These are phyloP conservation scores for Lagria hirta DNA, from an alignment of 2,888 invertebrate species.

Conservation along the genomic window DNA sequence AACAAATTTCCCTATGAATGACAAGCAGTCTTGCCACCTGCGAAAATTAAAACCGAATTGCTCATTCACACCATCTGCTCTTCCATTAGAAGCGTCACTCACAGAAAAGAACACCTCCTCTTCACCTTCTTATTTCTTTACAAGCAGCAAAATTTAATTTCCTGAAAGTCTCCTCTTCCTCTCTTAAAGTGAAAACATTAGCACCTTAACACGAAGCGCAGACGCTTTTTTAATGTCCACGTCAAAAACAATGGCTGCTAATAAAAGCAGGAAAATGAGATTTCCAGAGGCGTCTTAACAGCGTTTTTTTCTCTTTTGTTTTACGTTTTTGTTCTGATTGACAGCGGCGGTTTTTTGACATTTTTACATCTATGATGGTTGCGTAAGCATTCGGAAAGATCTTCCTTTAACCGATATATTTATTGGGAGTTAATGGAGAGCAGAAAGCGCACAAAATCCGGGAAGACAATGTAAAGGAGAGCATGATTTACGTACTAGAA, in stretches of 20 bases:
- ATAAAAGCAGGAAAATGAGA: constrained; percentile 42
- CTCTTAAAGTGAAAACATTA: constrained; percentile 54
- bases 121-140: constrained; percentile 55
- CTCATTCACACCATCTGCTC: constrained; percentile 56
- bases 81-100: constrained; percentile 54
- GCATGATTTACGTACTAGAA: no score
- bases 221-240: constrained; percentile 48
- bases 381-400: no score
- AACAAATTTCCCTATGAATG: constrained; percentile 46
- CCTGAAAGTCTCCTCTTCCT: constrained; percentile 52
- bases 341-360: no score
- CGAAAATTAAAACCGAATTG: constrained; percentile 56
- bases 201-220: constrained; percentile 48
- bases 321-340: no score
- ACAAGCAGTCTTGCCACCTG: constrained; percentile 44
- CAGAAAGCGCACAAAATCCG: no score
- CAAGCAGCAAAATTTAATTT: constrained; percentile 56
- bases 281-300: no score
- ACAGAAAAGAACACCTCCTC: constrained; percentile 53
- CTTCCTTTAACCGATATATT: no score
- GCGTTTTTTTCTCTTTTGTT: constrained; percentile 36
- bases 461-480: no score
- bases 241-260: constrained; percentile 51
- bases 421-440: no score
- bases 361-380: no score